These are phyloP conservation scores for Drosophila kambysellisi DNA, from an alignment of 2,888 invertebrate genomes.

Conservation along the genomic window DNA sequence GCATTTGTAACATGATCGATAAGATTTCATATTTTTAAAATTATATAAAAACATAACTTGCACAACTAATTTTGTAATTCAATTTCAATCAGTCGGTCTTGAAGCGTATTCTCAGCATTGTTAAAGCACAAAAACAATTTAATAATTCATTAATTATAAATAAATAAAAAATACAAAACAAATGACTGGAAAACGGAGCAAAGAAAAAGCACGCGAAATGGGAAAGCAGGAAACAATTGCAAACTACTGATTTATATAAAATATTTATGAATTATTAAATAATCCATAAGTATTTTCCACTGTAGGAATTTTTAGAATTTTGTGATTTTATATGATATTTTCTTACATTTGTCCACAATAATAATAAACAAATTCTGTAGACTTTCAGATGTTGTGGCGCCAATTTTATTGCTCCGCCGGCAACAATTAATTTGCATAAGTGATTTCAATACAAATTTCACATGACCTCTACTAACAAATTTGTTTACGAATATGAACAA, in stretches of 20 bases:
- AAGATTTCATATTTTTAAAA: background rate
- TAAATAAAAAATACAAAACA: conserved; percentile 12
- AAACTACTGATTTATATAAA: conserved; percentile 21
- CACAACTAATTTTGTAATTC: background rate
- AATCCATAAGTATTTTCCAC: background rate
- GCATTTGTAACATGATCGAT: background rate
- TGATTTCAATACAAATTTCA: conserved; percentile 40
- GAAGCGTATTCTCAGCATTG: conserved; percentile 38
- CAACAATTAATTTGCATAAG: conserved; percentile 47
- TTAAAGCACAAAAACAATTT: conserved; percentile 18
- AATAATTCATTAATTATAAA: conserved; percentile 12
- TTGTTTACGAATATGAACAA: conserved; percentile 40
- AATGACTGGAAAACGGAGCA: conserved; percentile 36
- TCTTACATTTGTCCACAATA: conserved; percentile 36
- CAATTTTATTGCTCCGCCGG: conserved; percentile 28
- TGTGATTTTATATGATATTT: background rate
- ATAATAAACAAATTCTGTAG: conserved; percentile 23
- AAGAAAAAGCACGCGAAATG: conserved; percentile 50
- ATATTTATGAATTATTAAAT: conserved; percentile 20
- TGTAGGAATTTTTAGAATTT: background rate
- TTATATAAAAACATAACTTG: background rate
- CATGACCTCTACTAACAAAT: conserved; percentile 56
- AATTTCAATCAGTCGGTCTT: conserved; percentile 22
- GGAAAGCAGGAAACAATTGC: conserved; percentile 62
- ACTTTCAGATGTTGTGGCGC: conserved; percentile 41